Conservation (phyloP, 2,797 vertebrate genomes). For the Malacoctenus gilli region DNA sequence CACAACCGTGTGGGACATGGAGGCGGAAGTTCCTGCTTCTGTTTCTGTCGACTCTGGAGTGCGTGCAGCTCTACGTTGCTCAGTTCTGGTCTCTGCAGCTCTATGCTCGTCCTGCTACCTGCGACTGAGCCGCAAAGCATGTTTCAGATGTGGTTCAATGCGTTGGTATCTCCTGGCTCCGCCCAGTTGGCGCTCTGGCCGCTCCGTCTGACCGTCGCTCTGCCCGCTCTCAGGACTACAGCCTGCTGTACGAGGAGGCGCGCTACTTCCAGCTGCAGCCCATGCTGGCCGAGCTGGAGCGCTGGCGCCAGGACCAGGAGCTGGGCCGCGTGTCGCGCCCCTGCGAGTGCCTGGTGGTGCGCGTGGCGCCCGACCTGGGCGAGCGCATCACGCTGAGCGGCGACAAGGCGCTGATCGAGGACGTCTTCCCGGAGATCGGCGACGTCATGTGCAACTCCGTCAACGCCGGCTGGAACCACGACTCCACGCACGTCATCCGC, state of each 20-base stretch:
- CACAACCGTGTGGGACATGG: too few species aligned
- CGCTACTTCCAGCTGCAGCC: constrained; percentile 99
- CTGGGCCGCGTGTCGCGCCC: constrained; percentile 88
- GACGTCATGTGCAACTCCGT: constrained; percentile 99
- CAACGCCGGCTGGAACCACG: constrained; percentile 98
- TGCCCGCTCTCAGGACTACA: constrained; percentile 86
- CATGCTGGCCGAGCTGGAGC: constrained; percentile 94
- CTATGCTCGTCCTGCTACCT: too few species aligned
- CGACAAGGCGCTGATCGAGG: constrained; percentile 96
- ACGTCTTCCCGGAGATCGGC: constrained; percentile 96
- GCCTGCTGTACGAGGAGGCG: constrained; percentile 95
- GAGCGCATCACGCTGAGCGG: constrained; percentile 96
- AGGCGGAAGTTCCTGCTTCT: too few species aligned
- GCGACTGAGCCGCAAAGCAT: too few species aligned
- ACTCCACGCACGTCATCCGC: constrained; percentile 97
- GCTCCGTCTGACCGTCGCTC: too few species aligned
- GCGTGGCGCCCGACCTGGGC: constrained; percentile 94
- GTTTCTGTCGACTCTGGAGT: too few species aligned
- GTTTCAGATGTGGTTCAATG: too few species aligned
- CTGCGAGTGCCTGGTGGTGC: constrained; percentile 96
- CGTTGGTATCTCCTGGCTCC: too few species aligned
- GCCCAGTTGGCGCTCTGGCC: too few species aligned
- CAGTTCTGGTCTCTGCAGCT: too few species aligned
- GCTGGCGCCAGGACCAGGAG: constrained; percentile 96
- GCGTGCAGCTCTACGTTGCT: too few species aligned